Base-by-base conservation (phyloP, 2,888 invertebrate species). In the Polia nebulosa region DNA sequence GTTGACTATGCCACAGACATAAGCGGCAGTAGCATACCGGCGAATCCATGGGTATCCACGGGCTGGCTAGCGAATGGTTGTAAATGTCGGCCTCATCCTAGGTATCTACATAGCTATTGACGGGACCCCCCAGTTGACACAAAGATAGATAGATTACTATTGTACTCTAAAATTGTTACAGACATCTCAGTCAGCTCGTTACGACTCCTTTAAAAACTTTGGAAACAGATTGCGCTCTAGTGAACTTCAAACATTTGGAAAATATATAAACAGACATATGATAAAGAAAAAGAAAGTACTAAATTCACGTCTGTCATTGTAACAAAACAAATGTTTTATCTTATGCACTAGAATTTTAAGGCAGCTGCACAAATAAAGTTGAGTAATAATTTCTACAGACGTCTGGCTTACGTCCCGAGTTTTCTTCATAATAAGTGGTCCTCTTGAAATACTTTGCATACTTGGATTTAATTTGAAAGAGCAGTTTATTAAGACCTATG, bases 301-400 rank as follows among this genome's bases (percentile, higher is more conserved):
- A 20, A 55, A 67, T 68, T 44, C 41, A 32, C 47, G 74, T 64
- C 65, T 57, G 52, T 64, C 74, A 57, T 45, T 57, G 25, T 58
- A 57, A 41, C 41, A 47, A 76, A 80, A 69, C 49, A 76, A 73
- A 62, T 69, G 69, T 59, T 39, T 32, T 60, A 62, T 74, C 59
- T 74, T 65, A 64, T 75, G 66, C 63, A 72, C 64, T 39, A 27
- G 25, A 55, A 55, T 77, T 65, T 51, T 29, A 58, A 58, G 29
- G 47, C 79, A 81, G 72, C 79, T 81, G 67, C 65, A 81, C 56
- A 70, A 70, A 73, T 61, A 70, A 78, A 81, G 62, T 78, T 74
- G 20, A 25, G 68, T 66, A 65, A 81, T 78, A 68, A 78, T 55
- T 78, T 51, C 59, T 61, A 7, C 45, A 47, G 57, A 70, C 65